These are phyloP conservation scores for Asarcornis scutulata DNA, from an alignment of 2,113 vertebrate species.

Conservation along the genomic window DNA sequence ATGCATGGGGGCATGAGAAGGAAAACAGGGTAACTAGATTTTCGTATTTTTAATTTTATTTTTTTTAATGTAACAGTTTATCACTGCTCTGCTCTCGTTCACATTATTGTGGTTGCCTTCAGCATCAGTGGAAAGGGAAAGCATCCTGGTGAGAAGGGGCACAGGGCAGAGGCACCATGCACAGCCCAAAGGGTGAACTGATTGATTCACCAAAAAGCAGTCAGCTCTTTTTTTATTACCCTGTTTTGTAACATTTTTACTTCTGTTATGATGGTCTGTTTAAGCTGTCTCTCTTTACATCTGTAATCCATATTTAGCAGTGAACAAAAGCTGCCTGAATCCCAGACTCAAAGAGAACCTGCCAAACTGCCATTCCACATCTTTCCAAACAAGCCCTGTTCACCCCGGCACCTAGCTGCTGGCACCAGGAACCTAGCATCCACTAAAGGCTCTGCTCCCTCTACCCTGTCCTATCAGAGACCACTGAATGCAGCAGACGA, in stretches of 20 bases:
- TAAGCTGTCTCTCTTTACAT: neutral
- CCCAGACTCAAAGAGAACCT: neutral
- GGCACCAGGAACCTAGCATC: neutral
- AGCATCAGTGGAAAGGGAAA: neutral
- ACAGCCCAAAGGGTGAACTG: neutral
- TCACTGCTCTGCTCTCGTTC: neutral
- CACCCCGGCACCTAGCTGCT: neutral
- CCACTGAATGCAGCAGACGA: neutral
- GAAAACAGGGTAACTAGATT: neutral
- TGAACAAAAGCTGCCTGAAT: neutral
- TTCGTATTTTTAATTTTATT: neutral
- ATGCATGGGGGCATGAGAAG: constrained; percentile 80
- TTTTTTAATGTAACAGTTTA: neutral
- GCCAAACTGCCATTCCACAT: neutral
- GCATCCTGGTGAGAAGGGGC: neutral
- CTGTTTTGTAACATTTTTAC: neutral
- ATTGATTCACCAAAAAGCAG: neutral
- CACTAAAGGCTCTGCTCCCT: neutral
- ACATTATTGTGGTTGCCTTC: neutral
- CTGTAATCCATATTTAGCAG: neutral
- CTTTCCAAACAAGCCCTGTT: neutral
- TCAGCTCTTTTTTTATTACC: neutral
- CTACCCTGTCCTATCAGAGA: neutral
- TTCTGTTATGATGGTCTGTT: neutral
- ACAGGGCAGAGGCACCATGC: neutral